Percentiles rank a stretch among this genome's conserved stretches.
Evolutionary conservation across 2,113 vertebrate genomes (phyloP).

Genomic region (Bubo bubo): DNA sequence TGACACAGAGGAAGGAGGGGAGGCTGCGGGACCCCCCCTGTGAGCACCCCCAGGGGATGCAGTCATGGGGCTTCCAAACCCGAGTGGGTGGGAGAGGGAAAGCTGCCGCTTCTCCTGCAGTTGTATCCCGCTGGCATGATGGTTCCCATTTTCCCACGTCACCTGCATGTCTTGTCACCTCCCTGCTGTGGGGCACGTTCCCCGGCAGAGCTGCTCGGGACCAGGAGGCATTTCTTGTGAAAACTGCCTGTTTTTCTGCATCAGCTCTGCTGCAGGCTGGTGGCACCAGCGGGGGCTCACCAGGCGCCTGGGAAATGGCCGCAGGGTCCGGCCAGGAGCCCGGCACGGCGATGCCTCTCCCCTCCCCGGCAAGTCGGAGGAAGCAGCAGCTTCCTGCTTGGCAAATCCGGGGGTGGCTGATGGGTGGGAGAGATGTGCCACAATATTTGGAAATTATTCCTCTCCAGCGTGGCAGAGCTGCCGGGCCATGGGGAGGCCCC

Average conservation of each 20-base stretch:
- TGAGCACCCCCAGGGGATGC: rapidly evolving
- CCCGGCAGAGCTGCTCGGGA: not conserved
- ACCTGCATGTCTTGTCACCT: not conserved
- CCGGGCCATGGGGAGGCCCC: not conserved
- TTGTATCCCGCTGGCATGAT: not conserved
- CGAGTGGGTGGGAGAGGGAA: not conserved
- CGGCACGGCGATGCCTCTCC: not conserved
- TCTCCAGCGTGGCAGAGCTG: not conserved
- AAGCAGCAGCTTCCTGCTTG: not conserved
- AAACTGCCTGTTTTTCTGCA: not conserved
- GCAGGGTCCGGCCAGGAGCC: not conserved
- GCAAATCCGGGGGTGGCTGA: not conserved
- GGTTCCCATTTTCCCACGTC: not conserved
- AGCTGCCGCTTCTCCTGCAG: not conserved
- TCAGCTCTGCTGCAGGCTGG: not conserved
- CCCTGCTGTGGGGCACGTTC: not conserved
- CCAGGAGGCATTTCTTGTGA: not conserved
- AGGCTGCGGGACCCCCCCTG: not conserved
- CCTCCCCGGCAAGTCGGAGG: not conserved
- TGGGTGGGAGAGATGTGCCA: not conserved
- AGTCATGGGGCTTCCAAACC: not conserved
- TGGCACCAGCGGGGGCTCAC: not conserved
- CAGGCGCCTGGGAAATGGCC: not conserved
- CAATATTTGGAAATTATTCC: not conserved
- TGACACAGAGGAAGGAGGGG: not conserved